Base-by-base conservation (phyloP, 2,113 vertebrate genomes). In the Lanius collurio region DNA sequence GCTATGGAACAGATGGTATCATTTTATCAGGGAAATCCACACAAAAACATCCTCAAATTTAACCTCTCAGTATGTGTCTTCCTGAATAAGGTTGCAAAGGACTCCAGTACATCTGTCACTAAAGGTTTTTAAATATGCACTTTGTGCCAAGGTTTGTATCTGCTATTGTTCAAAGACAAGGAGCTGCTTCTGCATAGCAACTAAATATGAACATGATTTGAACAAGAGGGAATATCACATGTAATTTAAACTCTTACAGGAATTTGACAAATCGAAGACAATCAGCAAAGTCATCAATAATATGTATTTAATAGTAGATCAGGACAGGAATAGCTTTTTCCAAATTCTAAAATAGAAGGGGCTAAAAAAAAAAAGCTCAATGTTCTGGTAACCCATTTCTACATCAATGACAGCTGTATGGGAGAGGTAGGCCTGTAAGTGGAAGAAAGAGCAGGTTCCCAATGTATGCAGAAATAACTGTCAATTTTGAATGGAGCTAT, bases 381-480 rank as follows among this genome's bases (percentile, higher is more conserved):
- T 44, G 21, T 69, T 90, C n/a, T 57, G 12, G 56, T 33, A 74
- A 65, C 8, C 17, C 9, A 0, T 24, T 20, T 57, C 56, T 27
- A 31, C 0, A 0, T 20, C 35, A 82, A 21, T 62, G 56, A 78
- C 27, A 74, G 60, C 27, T 39, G 8, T 24, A 69, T 22, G 22
- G 52, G 39, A 82, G 13, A 88, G 6, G n/a, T 1, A 21, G 6
- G 13, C 0, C 0, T 12, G 19, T 24, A 85, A 87, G 47, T 4
- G 3, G 55, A 87, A 84, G 33, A 92, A 83, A 64, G 6, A 90
- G 31, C 41, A 57, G 37, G 26, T 47, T 60, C 53, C 7, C 37
- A 77, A 5, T 3, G 11, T 35, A 30, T 10, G 14, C 28, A 87
- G 56, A 75, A 85, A 90, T 28, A 74, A 74, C 3, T 53, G 37